A percentile compares a stretch with the other conserved stretches of the same genome.
These are phyloP conservation scores for Engraulis encrasicolus DNA, from an alignment of 2,113 vertebrate species.

Conservation along the genomic window DNA sequence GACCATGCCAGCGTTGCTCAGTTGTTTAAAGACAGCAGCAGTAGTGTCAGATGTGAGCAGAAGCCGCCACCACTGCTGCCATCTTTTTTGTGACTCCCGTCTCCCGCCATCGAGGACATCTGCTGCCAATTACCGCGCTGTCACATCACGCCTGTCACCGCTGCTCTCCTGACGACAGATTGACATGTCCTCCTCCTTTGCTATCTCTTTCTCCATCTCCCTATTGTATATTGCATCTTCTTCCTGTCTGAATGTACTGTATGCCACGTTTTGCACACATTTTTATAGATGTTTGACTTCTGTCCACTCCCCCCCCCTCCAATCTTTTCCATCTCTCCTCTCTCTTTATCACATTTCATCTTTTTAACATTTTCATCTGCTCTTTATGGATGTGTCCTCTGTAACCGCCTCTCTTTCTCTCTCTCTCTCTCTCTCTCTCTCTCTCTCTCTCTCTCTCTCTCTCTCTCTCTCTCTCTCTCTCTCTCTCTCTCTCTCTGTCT, in stretches of 20 bases:
- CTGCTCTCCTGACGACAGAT: conserved; percentile 42
- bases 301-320: no score
- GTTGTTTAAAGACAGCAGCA: neutral
- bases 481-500: conserved; percentile 30
- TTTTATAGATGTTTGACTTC: no score
- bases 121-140: conserved; percentile 67
- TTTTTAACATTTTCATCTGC: conserved; percentile 31
- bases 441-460: conserved; percentile 19
- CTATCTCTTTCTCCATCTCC: conserved; percentile 50
- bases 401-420: conserved; percentile 56
- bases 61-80: neutral
- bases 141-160: conserved; percentile 51
- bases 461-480: conserved; percentile 55
- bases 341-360: no score
- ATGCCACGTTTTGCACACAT: no score
- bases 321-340: no score
- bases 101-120: conserved; percentile 43
- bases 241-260: no score
- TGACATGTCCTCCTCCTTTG: conserved; percentile 54
- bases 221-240: neutral
- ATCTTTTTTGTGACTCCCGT: neutral
- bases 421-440: conserved; percentile 35
- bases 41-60: neutral
- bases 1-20: neutral
- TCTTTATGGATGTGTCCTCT: no score